A percentile compares a stretch with the other conserved stretches of the same genome.
These are phyloP conservation scores for Notodonta ziczac DNA, from an alignment of 2,888 invertebrate species.

Conservation along the genomic window DNA sequence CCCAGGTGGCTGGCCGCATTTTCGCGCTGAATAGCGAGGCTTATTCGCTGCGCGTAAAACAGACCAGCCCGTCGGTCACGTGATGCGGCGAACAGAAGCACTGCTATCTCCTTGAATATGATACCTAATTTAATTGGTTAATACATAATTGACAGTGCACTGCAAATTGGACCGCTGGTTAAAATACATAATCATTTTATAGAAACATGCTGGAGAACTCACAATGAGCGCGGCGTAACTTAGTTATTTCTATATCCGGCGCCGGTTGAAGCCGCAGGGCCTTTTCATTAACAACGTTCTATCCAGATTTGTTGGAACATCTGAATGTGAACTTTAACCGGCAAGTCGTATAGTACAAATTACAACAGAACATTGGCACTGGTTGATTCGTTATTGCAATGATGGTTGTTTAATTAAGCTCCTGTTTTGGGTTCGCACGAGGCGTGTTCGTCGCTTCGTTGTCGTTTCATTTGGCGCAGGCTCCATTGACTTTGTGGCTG, in stretches of 20 bases:
- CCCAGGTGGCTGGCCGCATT: too few species aligned
- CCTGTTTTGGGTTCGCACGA: background rate
- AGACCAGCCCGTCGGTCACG: too few species aligned
- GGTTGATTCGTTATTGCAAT: background rate
- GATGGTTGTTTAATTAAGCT: background rate
- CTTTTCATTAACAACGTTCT: background rate
- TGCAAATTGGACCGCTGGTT: too few species aligned
- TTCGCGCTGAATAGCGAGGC: too few species aligned
- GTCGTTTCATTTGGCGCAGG: background rate
- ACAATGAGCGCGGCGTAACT: background rate
- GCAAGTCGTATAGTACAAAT: background rate
- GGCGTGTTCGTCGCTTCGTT: background rate
- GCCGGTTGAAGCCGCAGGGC: background rate
- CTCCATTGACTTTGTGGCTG: background rate
- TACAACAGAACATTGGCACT: background rate
- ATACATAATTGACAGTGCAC: too few species aligned
- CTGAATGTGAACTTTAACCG: background rate
- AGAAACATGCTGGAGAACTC: background rate
- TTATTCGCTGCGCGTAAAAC: too few species aligned
- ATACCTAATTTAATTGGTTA: too few species aligned
- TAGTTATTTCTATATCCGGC: background rate
- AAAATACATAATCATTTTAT: too few species aligned
- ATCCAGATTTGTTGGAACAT: background rate
- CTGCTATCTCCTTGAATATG: too few species aligned
- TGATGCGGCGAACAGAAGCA: too few species aligned